phyloP scores from a whole-genome alignment of 2,113 vertebrate species.

The Penelope pileata region DNA sequence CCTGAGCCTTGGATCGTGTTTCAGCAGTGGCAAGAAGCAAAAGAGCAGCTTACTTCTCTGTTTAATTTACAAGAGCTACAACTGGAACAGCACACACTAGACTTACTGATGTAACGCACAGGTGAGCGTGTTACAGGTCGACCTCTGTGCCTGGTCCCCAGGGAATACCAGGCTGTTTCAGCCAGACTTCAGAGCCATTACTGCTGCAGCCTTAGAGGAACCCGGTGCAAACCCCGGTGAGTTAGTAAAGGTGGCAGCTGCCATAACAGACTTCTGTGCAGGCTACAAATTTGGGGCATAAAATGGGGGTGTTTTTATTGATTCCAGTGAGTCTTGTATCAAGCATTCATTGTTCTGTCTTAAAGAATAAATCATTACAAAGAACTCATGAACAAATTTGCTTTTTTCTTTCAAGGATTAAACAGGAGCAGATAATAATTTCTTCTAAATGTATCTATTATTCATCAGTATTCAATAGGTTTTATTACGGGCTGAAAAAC shows the following conservation, averaged over 20 bases:
- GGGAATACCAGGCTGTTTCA: neutral
- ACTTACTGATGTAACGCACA: constrained; percentile 50
- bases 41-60: neutral
- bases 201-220: neutral
- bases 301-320: constrained; percentile 41
- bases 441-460: constrained; percentile 43
- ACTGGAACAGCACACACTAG: constrained; percentile 10
- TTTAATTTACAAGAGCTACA: constrained; percentile 14
- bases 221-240: neutral
- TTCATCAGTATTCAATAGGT: neutral
- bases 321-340: constrained; percentile 25
- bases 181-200: neutral
- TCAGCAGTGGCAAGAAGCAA: neutral
- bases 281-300: constrained; percentile 12
- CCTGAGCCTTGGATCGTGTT: constrained; percentile 58
- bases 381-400: constrained; percentile 10
- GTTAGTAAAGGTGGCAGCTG: constrained; percentile 44
- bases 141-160: constrained; percentile 23
- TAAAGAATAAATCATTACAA: neutral
- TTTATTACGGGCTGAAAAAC: constrained; percentile 14
- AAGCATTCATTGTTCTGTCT: constrained; percentile 41
- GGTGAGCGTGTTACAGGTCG: constrained; percentile 55
- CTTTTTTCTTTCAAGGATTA: constrained; percentile 24
- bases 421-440: constrained; percentile 20
- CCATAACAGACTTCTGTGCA: constrained; percentile 29